These are phyloP conservation scores for Acropora yongei DNA, from an alignment of 64 coral and sea anemone genomes.

Conservation along the genomic window DNA sequence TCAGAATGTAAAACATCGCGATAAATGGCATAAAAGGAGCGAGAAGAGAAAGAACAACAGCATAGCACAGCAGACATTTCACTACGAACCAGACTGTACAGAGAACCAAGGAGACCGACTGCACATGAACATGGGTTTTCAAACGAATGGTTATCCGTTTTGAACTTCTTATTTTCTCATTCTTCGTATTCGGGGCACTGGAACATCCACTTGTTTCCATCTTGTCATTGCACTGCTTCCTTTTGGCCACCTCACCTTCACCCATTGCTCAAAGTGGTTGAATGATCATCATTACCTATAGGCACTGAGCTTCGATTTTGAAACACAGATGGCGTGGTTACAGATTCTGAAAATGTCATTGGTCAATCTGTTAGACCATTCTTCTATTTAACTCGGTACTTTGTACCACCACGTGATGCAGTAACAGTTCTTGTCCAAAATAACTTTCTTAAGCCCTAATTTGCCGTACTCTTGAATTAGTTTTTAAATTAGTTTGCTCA, in stretches of 20 bases:
- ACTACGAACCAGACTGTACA: slow-evolving; percentile 22
- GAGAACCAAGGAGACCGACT: background rate
- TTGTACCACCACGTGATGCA: background rate
- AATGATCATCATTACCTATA: no score
- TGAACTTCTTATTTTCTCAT: background rate
- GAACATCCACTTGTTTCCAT: background rate
- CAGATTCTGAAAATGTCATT: background rate
- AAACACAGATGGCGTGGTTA: background rate
- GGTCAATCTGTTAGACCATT: background rate
- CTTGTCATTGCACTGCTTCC: background rate
- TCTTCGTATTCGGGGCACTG: background rate
- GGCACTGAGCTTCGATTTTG: no score
- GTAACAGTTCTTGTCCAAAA: background rate
- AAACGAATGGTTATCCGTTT: background rate
- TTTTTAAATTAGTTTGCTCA: no score
- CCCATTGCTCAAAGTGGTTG: background rate
- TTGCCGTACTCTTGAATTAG: no score
- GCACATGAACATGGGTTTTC: background rate
- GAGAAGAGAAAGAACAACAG: background rate
- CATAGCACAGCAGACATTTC: slow-evolving; percentile 53
- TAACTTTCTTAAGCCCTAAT: background rate
- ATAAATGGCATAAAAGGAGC: slow-evolving; percentile 47
- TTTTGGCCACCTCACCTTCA: background rate
- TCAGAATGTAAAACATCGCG: slow-evolving; percentile 69
- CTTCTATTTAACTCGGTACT: background rate